Percentiles rank a stretch among this genome's conserved stretches.
These are phyloP conservation scores for Gastracanthus pulcherrimus DNA, from an alignment of 2,888 invertebrate species.

Conservation along the genomic window DNA sequence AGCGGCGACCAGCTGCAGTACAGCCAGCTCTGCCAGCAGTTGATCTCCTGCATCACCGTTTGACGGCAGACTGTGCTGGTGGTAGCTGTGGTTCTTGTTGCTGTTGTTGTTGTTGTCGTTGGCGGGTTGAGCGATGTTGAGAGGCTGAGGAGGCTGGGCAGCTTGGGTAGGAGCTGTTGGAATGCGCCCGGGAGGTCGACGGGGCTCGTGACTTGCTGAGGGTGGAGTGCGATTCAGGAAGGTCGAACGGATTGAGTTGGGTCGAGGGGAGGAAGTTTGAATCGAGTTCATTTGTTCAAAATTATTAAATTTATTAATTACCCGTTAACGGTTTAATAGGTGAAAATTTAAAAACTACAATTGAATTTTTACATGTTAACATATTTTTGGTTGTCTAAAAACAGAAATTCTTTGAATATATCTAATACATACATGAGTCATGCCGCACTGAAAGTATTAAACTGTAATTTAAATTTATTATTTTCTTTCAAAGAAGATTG, in stretches of 20 bases:
- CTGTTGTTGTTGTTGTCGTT: neutral
- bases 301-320: neutral
- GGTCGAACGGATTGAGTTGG: neutral
- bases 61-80: conserved; percentile 74
- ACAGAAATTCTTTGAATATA: no score
- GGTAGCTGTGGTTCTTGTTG: neutral
- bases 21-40: conserved; percentile 91
- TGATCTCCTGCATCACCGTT: conserved; percentile 91
- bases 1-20: conserved; percentile 93
- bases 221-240: neutral
- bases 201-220: neutral
- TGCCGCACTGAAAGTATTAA: neutral
- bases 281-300: neutral
- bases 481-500: neutral
- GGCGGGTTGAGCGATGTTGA: neutral
- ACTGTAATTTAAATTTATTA: neutral
- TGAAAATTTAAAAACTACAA: no score
- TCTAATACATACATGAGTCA: no score
- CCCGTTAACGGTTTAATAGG: no score
- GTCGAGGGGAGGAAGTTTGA: neutral
- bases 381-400: no score
- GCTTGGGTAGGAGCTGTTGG: neutral
- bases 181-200: neutral
- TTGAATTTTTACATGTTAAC: no score
- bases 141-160: neutral